Conservation (phyloP, 2,113 vertebrate species). For the Anoplopoma fimbria region DNA sequence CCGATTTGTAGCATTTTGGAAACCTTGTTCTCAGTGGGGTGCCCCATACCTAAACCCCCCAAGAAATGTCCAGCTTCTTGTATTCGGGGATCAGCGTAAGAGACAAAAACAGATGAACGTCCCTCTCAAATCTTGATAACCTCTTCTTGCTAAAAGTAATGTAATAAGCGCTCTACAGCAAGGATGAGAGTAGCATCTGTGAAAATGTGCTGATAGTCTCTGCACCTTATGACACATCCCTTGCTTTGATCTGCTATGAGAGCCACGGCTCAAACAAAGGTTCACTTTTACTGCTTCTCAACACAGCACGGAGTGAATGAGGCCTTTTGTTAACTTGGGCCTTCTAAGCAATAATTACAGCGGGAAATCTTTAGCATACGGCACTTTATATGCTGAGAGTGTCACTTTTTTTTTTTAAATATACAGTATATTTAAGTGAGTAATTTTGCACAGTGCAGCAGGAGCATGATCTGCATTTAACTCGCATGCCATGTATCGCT, state of each 20-base stretch:
- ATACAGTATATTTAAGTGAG: constrained; percentile 7
- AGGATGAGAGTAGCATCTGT: constrained; percentile 33
- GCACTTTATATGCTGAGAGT: constrained; percentile 55
- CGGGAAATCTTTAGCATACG: constrained; percentile 68
- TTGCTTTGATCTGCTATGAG: constrained; percentile 76
- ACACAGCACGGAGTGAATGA: constrained; percentile 64
- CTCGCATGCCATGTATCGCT: constrained; percentile 35
- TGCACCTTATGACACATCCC: constrained; percentile 54
- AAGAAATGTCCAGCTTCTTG: not conserved
- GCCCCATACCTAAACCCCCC: not conserved
- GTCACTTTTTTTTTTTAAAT: constrained; percentile 27
- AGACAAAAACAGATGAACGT: constrained; percentile 5
- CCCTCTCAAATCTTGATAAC: constrained; percentile 23
- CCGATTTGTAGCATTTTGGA: not conserved
- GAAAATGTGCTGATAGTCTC: constrained; percentile 35
- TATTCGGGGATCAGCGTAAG: not conserved
- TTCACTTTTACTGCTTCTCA: constrained; percentile 68
- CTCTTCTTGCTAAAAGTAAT: not conserved
- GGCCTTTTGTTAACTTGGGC: constrained; percentile 74
- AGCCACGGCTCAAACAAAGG: constrained; percentile 76
- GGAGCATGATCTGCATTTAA: constrained; percentile 40
- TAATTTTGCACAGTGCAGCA: constrained; percentile 24
- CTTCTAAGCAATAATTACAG: constrained; percentile 78
- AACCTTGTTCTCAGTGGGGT: not conserved
- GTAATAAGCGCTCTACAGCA: not conserved